Percentiles rank a stretch among this genome's conserved stretches.
These are phyloP conservation scores for Cynodonichthys magdalenae DNA, from an alignment of 2,797 vertebrate species.

Conservation along the genomic window DNA sequence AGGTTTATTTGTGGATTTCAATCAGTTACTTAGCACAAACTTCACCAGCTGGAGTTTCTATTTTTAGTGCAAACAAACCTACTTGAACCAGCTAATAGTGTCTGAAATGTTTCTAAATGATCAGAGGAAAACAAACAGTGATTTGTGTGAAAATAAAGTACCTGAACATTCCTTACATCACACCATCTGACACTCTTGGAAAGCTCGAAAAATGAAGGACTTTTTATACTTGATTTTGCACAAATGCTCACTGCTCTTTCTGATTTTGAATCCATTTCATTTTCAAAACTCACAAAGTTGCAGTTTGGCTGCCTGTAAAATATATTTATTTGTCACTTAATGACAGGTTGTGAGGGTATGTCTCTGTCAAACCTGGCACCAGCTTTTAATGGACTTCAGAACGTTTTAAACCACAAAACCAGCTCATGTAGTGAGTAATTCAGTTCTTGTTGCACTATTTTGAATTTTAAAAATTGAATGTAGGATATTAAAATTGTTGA, in stretches of 20 bases:
- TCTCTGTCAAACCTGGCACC: no score
- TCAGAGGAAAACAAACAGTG: background rate
- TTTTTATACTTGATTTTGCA: background rate
- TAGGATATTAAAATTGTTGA: no score
- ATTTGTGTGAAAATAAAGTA: background rate
- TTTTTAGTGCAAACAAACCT: background rate
- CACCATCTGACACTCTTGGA: background rate
- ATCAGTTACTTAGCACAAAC: no score
- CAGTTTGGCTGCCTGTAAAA: background rate
- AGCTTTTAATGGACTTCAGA: no score
- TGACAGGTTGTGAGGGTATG: background rate
- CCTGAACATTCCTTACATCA: no score
- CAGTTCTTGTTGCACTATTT: no score
- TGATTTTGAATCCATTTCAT: no score
- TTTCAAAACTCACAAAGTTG: no score
- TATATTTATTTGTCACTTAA: background rate
- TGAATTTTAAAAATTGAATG: no score
- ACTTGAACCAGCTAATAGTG: background rate
- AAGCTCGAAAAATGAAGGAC: background rate
- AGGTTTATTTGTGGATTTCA: no score
- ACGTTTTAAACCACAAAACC: no score
- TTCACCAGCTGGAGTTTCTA: background rate
- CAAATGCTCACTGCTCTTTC: background rate
- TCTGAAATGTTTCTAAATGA: slow-evolving; percentile 3
- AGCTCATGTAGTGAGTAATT: no score